Evolutionary conservation across 2,797 vertebrate genomes (phyloP), one percentile per base, ranked within the genome.

Genomic region (Benthosema pterotum): DNA sequence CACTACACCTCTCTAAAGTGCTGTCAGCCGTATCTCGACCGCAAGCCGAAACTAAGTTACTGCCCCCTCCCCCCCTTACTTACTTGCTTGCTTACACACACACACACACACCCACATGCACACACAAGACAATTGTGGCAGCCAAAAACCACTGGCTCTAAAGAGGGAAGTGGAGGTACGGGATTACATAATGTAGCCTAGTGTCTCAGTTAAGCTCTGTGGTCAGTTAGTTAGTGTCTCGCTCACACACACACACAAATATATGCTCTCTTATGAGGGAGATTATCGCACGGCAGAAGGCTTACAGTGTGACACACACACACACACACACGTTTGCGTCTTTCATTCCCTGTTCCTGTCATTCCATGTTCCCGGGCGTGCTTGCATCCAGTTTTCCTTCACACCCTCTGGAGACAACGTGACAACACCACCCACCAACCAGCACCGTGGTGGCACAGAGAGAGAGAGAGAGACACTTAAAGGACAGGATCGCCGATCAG

Each of bases 131-230:
- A 16, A 11, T 38, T 11, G 32, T 11, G n/a, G 14, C 19, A 18
- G 32, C 16, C 17, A 49, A 55, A 6, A 52, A 47, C 52, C 65
- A 63, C 67, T 74, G 78, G 78, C 75, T 80, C 71, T 17, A 50
- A 83, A 86, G 78, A 86, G 74, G 80, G 86, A 91, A 90, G 87
- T 80, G 67, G 64, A 88, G 78, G 79, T 79, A 55, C 67, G 74
- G 57, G 74, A 87, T 91, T 91, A 87, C 83, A 83, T 88, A 91
- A 91, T 78, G 77, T 78, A 65, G 75, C 77, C 66, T 79, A 79
- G 77, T 77, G 83, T 65, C 60, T 62, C 67, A 79, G 71, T 38
- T 68, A 64, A 63, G 71, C 64, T 71, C 57, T 54, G 61, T 73
- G 61, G 74, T 69, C 72, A 74, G 53, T 46, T 28, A 45, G 3